Base-by-base conservation (phyloP, 2,797 vertebrate species). In the Siniperca obscura region DNA sequence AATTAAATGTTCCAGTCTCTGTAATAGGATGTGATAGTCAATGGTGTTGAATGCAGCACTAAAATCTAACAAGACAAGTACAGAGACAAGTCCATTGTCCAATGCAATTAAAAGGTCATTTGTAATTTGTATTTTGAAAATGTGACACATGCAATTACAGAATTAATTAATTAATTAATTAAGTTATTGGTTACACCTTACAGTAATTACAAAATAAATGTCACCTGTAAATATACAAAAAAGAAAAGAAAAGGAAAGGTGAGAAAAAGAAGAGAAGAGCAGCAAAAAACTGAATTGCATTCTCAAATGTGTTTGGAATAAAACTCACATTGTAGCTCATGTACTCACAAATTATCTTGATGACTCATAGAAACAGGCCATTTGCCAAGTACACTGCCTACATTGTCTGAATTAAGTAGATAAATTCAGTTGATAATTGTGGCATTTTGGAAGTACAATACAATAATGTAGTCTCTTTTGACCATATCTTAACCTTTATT, bases 311-410 rank as follows among this genome's bases (percentile, higher is more conserved):
- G n/a, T 77, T 81, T 62, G 22, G 27, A 80, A 70, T 77, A 77
- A 81, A 76, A 72, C 36, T 46, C 56, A 42, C 30, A 46, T 78
- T 85, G 64, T 85, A 66, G 83, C 76, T 81, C 75, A 83, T 89
- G 84, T 82, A 90, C 67, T 90, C 81, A 84, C 53, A 88, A 90
- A 84, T 90, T 21, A 87, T 89, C 70, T 82, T 80, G 53, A 81
- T 90, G 81, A 88, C 89, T 93, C 81, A 90, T 70, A 76, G 40
- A 81, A 76, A 50, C 65, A 64, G 83, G 80, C 60, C 62, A 4
- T 81, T 80, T 80, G 74, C 81, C 80, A 92, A 84, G 55, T 13
- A 92, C 90, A 90, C 85, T 86, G 87, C 80, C 52, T 53, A 64
- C 71, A 89, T 94, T 93, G 90, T 93, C 75, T 68, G 80, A 30